Conservation (phyloP, 92 coral and sea anemone genomes). For the Porites rus region DNA sequence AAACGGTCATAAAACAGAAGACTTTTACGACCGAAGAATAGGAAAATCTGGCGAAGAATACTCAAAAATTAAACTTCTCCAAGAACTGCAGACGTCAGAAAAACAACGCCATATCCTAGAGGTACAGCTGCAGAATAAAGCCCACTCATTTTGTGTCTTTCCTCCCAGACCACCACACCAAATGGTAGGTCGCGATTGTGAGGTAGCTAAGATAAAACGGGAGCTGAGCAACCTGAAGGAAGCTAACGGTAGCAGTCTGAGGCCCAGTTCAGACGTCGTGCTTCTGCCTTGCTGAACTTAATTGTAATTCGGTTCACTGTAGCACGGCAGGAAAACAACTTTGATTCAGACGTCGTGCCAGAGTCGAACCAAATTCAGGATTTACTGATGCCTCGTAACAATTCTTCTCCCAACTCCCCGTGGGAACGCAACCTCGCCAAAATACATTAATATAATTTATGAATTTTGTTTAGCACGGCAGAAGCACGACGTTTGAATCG, state of each 20-base stretch:
- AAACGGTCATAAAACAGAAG: not conserved
- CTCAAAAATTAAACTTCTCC: not conserved
- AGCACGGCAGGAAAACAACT: too few relatives aligned
- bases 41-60: not conserved
- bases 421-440: too few relatives aligned
- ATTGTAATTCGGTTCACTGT: too few relatives aligned
- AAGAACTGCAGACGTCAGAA: not conserved
- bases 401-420: too few relatives aligned
- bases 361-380: too few relatives aligned
- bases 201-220: not conserved
- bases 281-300: too few relatives aligned
- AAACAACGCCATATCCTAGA: not conserved
- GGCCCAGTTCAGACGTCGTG: too few relatives aligned
- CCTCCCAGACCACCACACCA: not conserved
- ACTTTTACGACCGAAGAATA: not conserved
- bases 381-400: too few relatives aligned
- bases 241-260: not conserved
- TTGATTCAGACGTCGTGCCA: too few relatives aligned
- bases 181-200: not conserved
- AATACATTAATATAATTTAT: too few relatives aligned
- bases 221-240: not conserved
- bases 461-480: too few relatives aligned
- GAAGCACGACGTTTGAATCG: too few relatives aligned
- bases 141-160: not conserved
- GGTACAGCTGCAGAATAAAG: not conserved